Base-by-base conservation (phyloP, 2,113 vertebrate species). In the Ivindomyrus marchei region DNA sequence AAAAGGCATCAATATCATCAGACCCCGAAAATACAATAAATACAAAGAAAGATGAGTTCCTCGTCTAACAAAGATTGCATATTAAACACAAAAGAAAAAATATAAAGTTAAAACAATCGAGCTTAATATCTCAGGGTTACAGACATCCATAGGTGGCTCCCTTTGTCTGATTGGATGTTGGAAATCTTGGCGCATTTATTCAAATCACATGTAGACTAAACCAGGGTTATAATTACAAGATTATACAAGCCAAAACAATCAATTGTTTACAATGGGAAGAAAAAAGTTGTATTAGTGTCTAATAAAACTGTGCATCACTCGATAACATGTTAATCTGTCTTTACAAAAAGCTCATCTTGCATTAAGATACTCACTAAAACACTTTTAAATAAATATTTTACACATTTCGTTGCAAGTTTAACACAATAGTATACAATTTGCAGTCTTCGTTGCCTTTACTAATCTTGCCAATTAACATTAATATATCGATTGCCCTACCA, bases 331-430 rank as follows among this genome's bases (percentile, higher is more conserved):
- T 42, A 80, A 80, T 19, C 36, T 80, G 36, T 80, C 36, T 80
- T 80, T 80, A 80, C 36, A 80, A 80, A 80, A 80, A 80, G 36
- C 36, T 19, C 31, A 39, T 39, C 74, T 42, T 42, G 74, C 36
- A 80, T 42, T 80, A 42, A 31, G 62, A 80, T 74, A 74, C 5
- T 77, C 17, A 36, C 31, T 80, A 80, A 80, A 80, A 80, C 36
- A 80, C 31, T 70, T 83, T 83, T 83, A 42, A 83, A 83, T 83
- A 85, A 85, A n/a, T 85, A 85, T 47, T 85, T 47, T 85, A 45
- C 83, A 47, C 45, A 47, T 47, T n/a, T 85, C 24, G 45, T n/a
- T 85, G 45, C 10, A 85, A 47, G 39, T 45, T 9, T 47, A 85
- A 46, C 80, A 84, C 42, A 45, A 47, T 1, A 39, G 70, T 31